A percentile compares a stretch with the other conserved stretches of the same genome.
Evolutionary conservation across 2,797 vertebrate genomes (phyloP).

Genomic region (Scarus forsteni): DNA sequence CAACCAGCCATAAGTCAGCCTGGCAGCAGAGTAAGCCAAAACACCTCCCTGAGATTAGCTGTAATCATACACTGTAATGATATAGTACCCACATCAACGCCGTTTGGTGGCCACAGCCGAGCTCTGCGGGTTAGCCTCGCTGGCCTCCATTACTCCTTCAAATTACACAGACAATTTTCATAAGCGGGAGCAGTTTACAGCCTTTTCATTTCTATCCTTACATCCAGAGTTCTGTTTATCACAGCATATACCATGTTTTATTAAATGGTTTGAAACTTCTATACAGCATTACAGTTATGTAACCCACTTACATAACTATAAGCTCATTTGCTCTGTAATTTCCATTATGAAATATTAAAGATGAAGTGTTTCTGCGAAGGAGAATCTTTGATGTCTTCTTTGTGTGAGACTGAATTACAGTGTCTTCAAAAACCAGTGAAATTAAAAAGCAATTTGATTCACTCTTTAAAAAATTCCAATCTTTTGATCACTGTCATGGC

Average conservation of each 20-base stretch:
- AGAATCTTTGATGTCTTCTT: not conserved
- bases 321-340: not conserved
- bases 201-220: slow-evolving; percentile 33
- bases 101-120: slow-evolving; percentile 43
- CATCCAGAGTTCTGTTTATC: slow-evolving; percentile 16
- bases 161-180: slow-evolving; percentile 48
- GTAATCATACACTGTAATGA: slow-evolving; percentile 67
- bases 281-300: not conserved
- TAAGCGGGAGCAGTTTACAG: slow-evolving; percentile 32
- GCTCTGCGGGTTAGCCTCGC: slow-evolving; percentile 50
- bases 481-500: slow-evolving; percentile 4
- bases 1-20: slow-evolving; percentile 54
- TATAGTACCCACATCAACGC: slow-evolving; percentile 56
- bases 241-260: slow-evolving; percentile 26
- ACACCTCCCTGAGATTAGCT: slow-evolving; percentile 51
- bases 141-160: slow-evolving; percentile 57
- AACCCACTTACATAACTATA: not conserved
- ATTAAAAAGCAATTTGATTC: slow-evolving; percentile 12
- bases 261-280: slow-evolving; percentile 25
- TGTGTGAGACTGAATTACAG: not conserved
- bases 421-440: not conserved
- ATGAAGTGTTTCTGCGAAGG: not conserved
- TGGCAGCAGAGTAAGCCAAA: slow-evolving; percentile 54
- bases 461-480: not conserved
- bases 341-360: not conserved